Conservation (phyloP, 1,140 invertebrate species). For the Heliothis virescens region DNA sequence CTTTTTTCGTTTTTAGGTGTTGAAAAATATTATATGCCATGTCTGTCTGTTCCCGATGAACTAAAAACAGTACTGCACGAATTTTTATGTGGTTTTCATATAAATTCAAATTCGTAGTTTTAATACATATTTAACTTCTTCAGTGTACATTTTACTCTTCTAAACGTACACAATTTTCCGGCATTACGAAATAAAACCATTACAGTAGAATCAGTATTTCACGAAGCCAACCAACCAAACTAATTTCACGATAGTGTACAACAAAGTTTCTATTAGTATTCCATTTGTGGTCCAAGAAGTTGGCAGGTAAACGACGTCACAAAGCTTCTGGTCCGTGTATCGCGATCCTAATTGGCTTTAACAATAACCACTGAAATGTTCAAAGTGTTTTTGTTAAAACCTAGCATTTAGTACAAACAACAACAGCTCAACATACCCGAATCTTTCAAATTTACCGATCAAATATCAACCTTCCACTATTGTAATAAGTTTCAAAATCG, state of each 20-base stretch:
- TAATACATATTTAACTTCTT: too few relatives aligned
- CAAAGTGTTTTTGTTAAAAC: constrained; percentile 20
- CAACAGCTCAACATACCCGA: too few relatives aligned
- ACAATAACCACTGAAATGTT: constrained; percentile 42
- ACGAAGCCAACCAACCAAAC: constrained; percentile 1
- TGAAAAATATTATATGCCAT: constrained; percentile 6
- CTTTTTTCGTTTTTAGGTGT: constrained; percentile 21
- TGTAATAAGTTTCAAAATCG: too few relatives aligned
- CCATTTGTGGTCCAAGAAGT: constrained; percentile 40
- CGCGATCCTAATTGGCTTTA: constrained; percentile 42
- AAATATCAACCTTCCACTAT: too few relatives aligned
- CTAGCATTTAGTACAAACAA: background rate
- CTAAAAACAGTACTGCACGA: too few relatives aligned
- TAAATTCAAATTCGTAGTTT: too few relatives aligned
- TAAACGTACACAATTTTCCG: background rate
- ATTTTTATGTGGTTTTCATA: too few relatives aligned
- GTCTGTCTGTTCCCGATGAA: too few relatives aligned
- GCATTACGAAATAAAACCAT: background rate
- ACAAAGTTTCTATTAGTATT: constrained; percentile 41
- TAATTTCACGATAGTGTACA: constrained; percentile 16
- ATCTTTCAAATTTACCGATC: too few relatives aligned
- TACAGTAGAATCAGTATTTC: background rate
- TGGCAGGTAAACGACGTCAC: constrained; percentile 58
- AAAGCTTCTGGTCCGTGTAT: constrained; percentile 44
- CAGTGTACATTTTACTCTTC: too few relatives aligned